Evolutionary conservation across 2,888 invertebrate genomes (phyloP), one percentile per base, ranked within the genome.

Genomic region (Tenthredo distinguenda): DNA sequence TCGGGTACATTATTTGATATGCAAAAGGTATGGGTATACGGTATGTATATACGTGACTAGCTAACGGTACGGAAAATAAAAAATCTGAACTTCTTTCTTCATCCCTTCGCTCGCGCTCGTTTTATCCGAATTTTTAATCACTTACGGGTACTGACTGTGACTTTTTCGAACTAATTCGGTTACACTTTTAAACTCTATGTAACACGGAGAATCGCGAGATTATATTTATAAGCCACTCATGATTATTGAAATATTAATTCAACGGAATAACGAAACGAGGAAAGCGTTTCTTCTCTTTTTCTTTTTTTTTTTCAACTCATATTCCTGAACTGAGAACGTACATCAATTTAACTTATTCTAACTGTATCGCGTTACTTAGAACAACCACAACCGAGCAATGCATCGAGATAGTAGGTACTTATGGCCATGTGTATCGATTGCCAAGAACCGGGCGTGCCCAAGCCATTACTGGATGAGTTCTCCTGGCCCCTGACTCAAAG

Each of bases 391-490:
- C 21, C 10, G n/a, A 74, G 72, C 12, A 74, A 74, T 77, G 77
- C 77, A 77, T 77, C 77, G 50, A 47, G 77, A 77, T 77, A 31
- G 47, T 15, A 47, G 43, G 76, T 50, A 81, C 62, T 81, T 31
- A 77, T 62, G 26, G 83, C 74, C 74, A 65, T 40, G 50, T 83
- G 71, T 83, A 83, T 83, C 68, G 68, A 83, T 83, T 83, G 62
- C 68, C n/a, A 47, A 47, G 68, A 83, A 83, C 26, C 83, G 58
- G 81, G 68, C 47, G 83, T 83, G 83, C 68, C 83, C 68, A 3
- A 31, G 47, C 83, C 83, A 71, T 83, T 83, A 83, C 68, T 21
- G 9, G 34, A 71, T 71, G 83, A 71, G 83, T 65, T 71, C 83
- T 68, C 26, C 21, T 50, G 9, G 31, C 83, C 68, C 68, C 47